Base-by-base conservation (phyloP, 2,888 invertebrate genomes). In the Agriopis leucophaearia region DNA sequence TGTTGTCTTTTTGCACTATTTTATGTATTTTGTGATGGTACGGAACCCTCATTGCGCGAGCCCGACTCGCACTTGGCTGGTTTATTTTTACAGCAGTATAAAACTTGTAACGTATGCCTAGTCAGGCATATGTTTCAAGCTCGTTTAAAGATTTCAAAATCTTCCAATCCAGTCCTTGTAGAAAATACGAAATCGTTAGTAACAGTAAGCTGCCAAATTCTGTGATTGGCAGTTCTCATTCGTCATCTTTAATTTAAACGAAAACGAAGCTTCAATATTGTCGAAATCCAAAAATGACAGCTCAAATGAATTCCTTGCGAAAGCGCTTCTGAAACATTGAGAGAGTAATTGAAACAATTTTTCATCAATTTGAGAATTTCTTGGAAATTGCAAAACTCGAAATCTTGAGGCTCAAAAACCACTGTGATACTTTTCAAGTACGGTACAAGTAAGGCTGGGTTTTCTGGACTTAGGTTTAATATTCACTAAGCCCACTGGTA, bases 191-290 rank as follows among this genome's bases (percentile, higher is more conserved):
- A 45, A 65, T 57, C 42, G 36, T 64, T 77, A 81, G 59, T 65
- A 71, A 64, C 67, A 69, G 59, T 60, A 67, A 77, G 70, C 74
- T 73, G 76, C 73, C 73, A 66, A 74, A 81, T 81, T 74, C 66
- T 74, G 66, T 79, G 82, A 85, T 84, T 86, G 88, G 84, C 85
- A 83, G 76, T 77, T 74, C 71, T 81, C 85, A 85, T 87, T 86
- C 80, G 79, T 88, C 84, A 88, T 84, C 81, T 81, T 79, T 83
- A 85, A 86, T 85, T 84, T 82, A 80, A 82, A 81, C 75, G 80
- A 85, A 79, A 82, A 78, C 78, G 78, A 78, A 80, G 73, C 80
- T 85, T 78, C 78, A 79, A 79, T 82, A 82, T 80, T 76, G 70
- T 75, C 76, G 75, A 79, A 81, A 78, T 78, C 77, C 69, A 76